A percentile compares a stretch with the other conserved stretches of the same genome.
Evolutionary conservation across 37 sponge, comb jelly and placozoan species (phyloP).

Genomic region (Eunapius fragilis): DNA sequence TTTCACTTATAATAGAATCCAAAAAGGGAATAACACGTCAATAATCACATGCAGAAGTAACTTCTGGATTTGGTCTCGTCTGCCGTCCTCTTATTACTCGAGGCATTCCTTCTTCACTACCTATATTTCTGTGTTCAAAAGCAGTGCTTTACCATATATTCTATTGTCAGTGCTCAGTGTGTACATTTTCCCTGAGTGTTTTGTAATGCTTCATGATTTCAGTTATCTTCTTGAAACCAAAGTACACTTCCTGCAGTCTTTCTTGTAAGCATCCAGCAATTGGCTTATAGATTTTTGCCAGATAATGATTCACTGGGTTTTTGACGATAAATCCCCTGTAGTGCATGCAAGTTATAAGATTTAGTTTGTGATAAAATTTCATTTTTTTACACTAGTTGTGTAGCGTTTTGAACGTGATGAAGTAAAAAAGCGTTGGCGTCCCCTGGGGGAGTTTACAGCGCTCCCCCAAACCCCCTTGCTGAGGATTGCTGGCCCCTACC

Average conservation of each 20-base stretch:
- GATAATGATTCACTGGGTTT: too few relatives aligned
- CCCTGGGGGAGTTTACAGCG: too few relatives aligned
- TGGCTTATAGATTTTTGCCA: constrained; percentile 4
- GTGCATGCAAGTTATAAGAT: too few relatives aligned
- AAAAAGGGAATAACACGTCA: constrained; percentile 20
- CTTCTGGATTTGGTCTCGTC: constrained; percentile 8
- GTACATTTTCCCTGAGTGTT: background rate
- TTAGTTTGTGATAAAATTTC: too few relatives aligned
- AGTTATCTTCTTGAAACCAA: constrained; percentile 19
- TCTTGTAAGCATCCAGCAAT: constrained; percentile 29
- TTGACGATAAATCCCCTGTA: too few relatives aligned
- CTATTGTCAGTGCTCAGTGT: constrained; percentile 15
- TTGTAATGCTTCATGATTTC: constrained; percentile 15
- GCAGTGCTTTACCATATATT: constrained; percentile 6
- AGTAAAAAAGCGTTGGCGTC: too few relatives aligned
- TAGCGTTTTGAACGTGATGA: too few relatives aligned
- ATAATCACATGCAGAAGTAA: constrained; percentile 4
- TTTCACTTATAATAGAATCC: background rate
- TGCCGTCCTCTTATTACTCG: constrained; percentile 8
- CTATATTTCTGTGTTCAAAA: background rate
- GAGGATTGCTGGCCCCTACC: too few relatives aligned
- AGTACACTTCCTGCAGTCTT: constrained; percentile 20
- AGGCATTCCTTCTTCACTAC: constrained; percentile 21
- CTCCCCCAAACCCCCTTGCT: too few relatives aligned
- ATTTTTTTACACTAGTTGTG: too few relatives aligned